These are phyloP conservation scores for Dryobotodes eremita DNA, from an alignment of 2,888 invertebrate genomes.

Conservation along the genomic window DNA sequence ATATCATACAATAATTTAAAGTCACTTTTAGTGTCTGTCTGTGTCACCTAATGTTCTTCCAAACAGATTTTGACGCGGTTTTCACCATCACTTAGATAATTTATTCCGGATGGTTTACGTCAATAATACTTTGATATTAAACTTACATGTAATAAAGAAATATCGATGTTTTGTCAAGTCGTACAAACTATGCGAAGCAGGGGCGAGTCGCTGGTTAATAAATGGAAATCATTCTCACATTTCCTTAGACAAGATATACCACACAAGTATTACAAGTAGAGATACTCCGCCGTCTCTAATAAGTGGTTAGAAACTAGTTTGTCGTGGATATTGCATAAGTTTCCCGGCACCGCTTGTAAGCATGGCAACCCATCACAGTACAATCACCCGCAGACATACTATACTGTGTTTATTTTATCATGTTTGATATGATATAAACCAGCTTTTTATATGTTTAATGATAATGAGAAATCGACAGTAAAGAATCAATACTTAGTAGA, in stretches of 20 bases:
- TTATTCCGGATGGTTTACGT: not conserved
- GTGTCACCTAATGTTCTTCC: not conserved
- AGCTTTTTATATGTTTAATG: not conserved
- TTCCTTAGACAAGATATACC: slow-evolving; percentile 23
- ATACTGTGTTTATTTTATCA: not conserved
- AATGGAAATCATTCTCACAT: not conserved
- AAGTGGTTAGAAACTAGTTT: slow-evolving; percentile 48
- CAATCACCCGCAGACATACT: not conserved
- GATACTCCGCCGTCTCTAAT: slow-evolving; percentile 37
- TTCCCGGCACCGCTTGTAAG: slow-evolving; percentile 36
- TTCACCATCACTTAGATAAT: not conserved
- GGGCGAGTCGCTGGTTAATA: not conserved
- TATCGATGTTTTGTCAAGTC: not conserved
- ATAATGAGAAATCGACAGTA: no score
- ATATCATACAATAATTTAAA: not conserved
- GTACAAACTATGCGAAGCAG: not conserved
- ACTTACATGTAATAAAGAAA: not conserved
- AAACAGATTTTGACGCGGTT: not conserved
- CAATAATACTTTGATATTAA: no score
- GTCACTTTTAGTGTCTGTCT: not conserved
- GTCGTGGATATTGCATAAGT: slow-evolving; percentile 57
- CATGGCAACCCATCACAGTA: slow-evolving; percentile 12
- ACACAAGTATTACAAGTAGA: slow-evolving; percentile 6
- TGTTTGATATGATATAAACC: not conserved
- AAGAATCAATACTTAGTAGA: no score